Evolutionary conservation across 2,888 invertebrate species (phyloP).

Genomic region (Chironomus riparius): DNA sequence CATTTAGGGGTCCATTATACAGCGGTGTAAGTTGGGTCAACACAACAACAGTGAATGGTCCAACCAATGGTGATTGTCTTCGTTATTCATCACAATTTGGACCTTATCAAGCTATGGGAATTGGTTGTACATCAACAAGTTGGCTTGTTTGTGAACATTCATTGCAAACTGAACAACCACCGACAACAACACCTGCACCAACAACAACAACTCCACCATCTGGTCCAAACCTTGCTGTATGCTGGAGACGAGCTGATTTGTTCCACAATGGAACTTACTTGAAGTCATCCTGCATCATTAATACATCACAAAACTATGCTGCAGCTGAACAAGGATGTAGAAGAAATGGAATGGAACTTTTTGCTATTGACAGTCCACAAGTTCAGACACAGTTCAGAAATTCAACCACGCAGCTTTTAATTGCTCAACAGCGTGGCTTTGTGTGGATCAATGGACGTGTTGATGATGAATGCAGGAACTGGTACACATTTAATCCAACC

Average conservation of each 20-base stretch:
- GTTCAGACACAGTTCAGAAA: neutral
- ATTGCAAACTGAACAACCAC: neutral
- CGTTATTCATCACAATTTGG: neutral
- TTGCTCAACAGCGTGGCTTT: neutral
- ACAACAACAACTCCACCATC: neutral
- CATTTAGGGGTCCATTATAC: neutral
- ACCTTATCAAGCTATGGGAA: neutral
- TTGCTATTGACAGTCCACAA: neutral
- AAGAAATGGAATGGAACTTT: neutral
- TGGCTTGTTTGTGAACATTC: neutral
- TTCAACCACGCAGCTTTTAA: neutral
- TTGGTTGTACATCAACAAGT: neutral
- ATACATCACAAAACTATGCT: neutral
- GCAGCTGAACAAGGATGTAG: neutral
- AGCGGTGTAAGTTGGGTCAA: neutral
- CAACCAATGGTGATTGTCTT: neutral
- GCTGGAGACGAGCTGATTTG: neutral
- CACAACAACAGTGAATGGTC: neutral
- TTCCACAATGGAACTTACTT: neutral
- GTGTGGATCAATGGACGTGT: constrained; percentile 14
- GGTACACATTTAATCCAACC: neutral
- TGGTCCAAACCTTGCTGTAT: neutral
- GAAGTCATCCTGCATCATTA: neutral
- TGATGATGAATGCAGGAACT: neutral
- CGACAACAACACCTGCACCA: neutral